A percentile compares a stretch with the other conserved stretches of the same genome.
Conservation (phyloP, 2,797 vertebrate genomes). For the Echeneis naucrates region DNA sequence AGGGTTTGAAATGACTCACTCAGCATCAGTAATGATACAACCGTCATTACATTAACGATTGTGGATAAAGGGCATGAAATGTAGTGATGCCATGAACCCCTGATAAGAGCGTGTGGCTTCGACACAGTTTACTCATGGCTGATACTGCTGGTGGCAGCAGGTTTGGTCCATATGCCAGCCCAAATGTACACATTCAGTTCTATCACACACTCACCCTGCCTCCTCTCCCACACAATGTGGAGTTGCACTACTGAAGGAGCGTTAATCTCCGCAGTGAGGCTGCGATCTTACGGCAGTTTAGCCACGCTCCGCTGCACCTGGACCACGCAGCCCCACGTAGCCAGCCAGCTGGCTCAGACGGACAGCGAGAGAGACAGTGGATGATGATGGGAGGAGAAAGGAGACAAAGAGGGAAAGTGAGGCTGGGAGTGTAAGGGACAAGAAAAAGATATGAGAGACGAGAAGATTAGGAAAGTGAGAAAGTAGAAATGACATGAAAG, state of each 20-base stretch:
- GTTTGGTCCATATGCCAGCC: slow-evolving; percentile 53
- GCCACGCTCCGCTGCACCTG: slow-evolving; percentile 78
- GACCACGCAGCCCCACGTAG: slow-evolving; percentile 68
- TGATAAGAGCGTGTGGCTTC: slow-evolving; percentile 53
- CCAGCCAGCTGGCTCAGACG: slow-evolving; percentile 68
- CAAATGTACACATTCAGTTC: slow-evolving; percentile 18
- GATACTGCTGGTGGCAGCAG: slow-evolving; percentile 56
- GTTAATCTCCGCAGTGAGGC: slow-evolving; percentile 80
- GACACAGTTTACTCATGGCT: slow-evolving; percentile 44
- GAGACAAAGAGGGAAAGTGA: slow-evolving; percentile 22
- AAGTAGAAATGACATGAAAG: slow-evolving; percentile 17
- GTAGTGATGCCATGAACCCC: slow-evolving; percentile 44
- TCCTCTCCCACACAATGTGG: slow-evolving; percentile 46
- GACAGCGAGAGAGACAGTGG: slow-evolving; percentile 36
- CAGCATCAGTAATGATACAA: slow-evolving; percentile 57
- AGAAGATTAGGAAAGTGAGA: slow-evolving; percentile 5
- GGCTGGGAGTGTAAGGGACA: slow-evolving; percentile 30
- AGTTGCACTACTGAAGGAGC: slow-evolving; percentile 65
- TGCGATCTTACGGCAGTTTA: slow-evolving; percentile 83
- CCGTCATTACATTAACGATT: slow-evolving; percentile 59
- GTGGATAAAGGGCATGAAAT: slow-evolving; percentile 59
- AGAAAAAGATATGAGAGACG: slow-evolving; percentile 8
- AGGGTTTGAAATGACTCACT: slow-evolving; percentile 66
- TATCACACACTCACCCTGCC: slow-evolving; percentile 35
- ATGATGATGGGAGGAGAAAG: slow-evolving; percentile 21